Percentiles rank a stretch among this genome's conserved stretches.
Evolutionary conservation across 1,140 invertebrate species (phyloP).

Genomic region (Patella vulgata): DNA sequence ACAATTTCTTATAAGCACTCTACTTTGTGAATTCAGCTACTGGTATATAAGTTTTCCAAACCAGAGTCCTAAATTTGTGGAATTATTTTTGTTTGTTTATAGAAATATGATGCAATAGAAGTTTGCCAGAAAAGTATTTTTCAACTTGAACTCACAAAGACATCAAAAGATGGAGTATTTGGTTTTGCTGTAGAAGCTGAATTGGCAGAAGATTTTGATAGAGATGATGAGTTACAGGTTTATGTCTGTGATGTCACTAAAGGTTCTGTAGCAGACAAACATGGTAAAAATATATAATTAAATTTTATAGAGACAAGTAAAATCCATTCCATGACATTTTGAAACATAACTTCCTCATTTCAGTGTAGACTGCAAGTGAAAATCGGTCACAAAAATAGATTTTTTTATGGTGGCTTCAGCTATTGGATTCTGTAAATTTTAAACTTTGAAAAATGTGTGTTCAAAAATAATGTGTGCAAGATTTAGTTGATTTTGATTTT

Average conservation of each 20-base stretch:
- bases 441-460: no score
- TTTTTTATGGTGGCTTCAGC: no score
- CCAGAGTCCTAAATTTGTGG: no score
- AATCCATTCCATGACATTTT: not conserved
- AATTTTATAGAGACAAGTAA: not conserved
- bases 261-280: constrained; percentile 93
- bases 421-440: no score
- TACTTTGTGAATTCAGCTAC: no score
- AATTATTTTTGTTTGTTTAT: no score
- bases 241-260: constrained; percentile 94
- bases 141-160: constrained; percentile 87
- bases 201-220: constrained; percentile 92
- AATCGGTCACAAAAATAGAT: no score
- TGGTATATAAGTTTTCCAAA: no score
- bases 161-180: constrained; percentile 71
- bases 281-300: constrained; percentile 75
- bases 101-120: constrained; percentile 95
- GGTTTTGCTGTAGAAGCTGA: constrained; percentile 97
- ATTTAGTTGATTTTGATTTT: no score
- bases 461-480: no score
- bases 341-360: not conserved
- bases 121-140: constrained; percentile 97
- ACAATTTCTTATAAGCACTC: no score
- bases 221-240: constrained; percentile 95
- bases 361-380: not conserved